Evolutionary conservation across 2,113 vertebrate genomes (phyloP).

Genomic region (Ginglymostoma cirratum): DNA sequence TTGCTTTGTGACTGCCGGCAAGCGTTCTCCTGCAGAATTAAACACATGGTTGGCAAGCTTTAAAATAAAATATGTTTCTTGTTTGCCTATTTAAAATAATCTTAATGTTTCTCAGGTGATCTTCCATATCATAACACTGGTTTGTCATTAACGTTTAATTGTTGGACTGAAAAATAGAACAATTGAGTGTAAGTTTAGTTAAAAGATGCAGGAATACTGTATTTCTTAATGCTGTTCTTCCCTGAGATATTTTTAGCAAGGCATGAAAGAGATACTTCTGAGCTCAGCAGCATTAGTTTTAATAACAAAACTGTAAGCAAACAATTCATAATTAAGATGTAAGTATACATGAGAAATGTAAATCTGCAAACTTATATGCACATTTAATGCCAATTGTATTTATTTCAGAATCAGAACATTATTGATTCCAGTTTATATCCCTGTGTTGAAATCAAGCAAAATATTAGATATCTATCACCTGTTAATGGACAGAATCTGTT

Average conservation of each 20-base stretch:
- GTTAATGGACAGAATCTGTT: not conserved
- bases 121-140: not conserved
- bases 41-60: not conserved
- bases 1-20: conserved; percentile 7
- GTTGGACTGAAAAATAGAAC: not conserved
- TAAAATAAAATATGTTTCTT: not conserved
- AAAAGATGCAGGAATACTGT: not conserved
- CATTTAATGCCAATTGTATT: not conserved
- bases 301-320: no score
- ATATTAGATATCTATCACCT: not conserved
- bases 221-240: not conserved
- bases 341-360: not conserved
- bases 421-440: not conserved
- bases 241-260: not conserved
- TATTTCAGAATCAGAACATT: not conserved
- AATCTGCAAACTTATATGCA: not conserved
- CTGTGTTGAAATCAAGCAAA: not conserved
- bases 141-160: not conserved
- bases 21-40: not conserved
- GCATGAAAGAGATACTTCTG: not conserved
- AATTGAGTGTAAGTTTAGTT: not conserved
- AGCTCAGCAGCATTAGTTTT: not conserved
- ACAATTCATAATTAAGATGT: not conserved
- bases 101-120: not conserved
- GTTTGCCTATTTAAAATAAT: not conserved